A percentile compares a stretch with the other conserved stretches of the same genome.
Evolutionary conservation across 2,113 vertebrate species (phyloP).

Genomic region (Zosterops borbonicus): DNA sequence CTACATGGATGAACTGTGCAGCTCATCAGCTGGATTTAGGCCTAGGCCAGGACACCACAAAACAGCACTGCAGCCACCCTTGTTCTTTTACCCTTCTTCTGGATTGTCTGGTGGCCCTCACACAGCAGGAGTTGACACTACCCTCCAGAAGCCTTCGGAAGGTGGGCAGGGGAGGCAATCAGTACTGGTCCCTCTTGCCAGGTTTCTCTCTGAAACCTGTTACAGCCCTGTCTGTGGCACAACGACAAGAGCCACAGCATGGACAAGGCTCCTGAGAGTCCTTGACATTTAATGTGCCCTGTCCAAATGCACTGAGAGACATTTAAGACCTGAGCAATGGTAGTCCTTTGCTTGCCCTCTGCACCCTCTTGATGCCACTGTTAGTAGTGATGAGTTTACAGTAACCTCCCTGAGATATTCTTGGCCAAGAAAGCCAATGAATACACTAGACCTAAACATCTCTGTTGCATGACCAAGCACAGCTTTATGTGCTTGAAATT

Average conservation of each 20-base stretch:
- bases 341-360: not conserved
- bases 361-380: not conserved
- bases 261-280: not conserved
- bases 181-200: not conserved
- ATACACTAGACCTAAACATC: not conserved
- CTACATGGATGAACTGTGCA: not conserved
- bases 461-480: not conserved
- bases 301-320: not conserved
- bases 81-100: not conserved
- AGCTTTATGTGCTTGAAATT: not conserved
- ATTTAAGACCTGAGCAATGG: not conserved
- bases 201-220: not conserved
- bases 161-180: not conserved
- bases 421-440: not conserved
- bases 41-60: not conserved
- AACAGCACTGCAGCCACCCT: not conserved
- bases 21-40: rapidly evolving
- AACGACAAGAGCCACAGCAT: rapidly evolving
- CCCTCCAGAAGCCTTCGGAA: not conserved
- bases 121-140: not conserved
- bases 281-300: not conserved
- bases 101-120: not conserved
- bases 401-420: not conserved
- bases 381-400: not conserved
- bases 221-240: not conserved